These are phyloP conservation scores for Hedychridium roseum DNA, from an alignment of 2,888 invertebrate species.

Conservation along the genomic window DNA sequence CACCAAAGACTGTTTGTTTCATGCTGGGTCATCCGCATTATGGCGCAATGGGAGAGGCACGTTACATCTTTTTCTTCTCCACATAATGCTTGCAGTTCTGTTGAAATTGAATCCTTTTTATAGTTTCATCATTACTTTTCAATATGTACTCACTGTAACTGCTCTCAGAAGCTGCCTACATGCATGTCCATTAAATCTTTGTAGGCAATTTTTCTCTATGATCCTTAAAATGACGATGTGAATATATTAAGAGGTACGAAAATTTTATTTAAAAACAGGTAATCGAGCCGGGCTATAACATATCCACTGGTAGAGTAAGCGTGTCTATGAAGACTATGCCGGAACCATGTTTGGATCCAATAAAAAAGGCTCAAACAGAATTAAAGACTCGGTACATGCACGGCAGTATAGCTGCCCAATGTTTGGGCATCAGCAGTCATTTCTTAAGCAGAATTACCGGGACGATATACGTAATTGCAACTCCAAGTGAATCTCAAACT, in stretches of 20 bases:
- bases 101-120: too few species aligned
- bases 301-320: slow-evolving; percentile 70
- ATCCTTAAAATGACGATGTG: too few species aligned
- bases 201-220: too few species aligned
- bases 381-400: slow-evolving; percentile 65
- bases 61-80: too few species aligned
- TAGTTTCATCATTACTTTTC: too few species aligned
- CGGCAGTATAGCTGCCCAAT: slow-evolving; percentile 69
- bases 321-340: slow-evolving; percentile 65
- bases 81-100: too few species aligned
- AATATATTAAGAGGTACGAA: too few species aligned
- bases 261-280: slow-evolving; percentile 63
- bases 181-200: too few species aligned
- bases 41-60: slow-evolving; percentile 80
- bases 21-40: slow-evolving; percentile 82
- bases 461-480: slow-evolving; percentile 73
- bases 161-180: too few species aligned
- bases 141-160: too few species aligned
- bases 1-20: slow-evolving; percentile 75
- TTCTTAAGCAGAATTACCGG: slow-evolving; percentile 89
- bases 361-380: slow-evolving; percentile 49
- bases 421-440: slow-evolving; percentile 73
- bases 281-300: slow-evolving; percentile 66
- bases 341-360: slow-evolving; percentile 66
- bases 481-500: slow-evolving; percentile 12